These are phyloP conservation scores for Craniophora ligustri DNA, from an alignment of 2,888 invertebrate genomes.

Conservation along the genomic window DNA sequence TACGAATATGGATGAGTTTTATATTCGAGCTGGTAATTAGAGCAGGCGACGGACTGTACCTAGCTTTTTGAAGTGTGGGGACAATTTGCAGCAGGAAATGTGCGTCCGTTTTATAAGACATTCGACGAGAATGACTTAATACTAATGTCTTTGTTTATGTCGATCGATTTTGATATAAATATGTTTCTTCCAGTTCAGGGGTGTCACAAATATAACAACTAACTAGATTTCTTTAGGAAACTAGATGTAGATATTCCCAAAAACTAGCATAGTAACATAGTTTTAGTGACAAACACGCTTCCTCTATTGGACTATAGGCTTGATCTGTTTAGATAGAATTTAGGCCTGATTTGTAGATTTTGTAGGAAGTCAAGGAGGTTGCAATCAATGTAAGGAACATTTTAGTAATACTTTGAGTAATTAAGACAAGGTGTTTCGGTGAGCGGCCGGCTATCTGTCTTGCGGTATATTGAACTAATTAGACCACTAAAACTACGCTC, in stretches of 20 bases:
- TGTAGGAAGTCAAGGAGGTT: no score
- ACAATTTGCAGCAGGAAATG: background rate
- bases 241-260: no score
- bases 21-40: conserved; percentile 46
- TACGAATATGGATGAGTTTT: conserved; percentile 47
- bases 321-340: no score
- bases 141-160: background rate
- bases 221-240: no score
- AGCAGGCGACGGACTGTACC: conserved; percentile 24
- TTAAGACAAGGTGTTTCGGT: conserved; percentile 29
- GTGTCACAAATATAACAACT: no score
- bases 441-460: conserved; percentile 19
- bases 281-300: no score
- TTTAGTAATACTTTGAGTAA: background rate
- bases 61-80: background rate
- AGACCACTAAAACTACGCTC: conserved; percentile 19
- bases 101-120: background rate
- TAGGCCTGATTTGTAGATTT: no score
- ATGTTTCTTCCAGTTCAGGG: no score
- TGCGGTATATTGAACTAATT: conserved; percentile 35
- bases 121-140: background rate
- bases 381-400: background rate
- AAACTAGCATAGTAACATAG: no score
- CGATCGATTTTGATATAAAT: no score
- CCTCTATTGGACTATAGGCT: no score